A percentile compares a stretch with the other conserved stretches of the same genome.
Evolutionary conservation across 1,140 invertebrate species (phyloP).

Genomic region (Anoplophora glabripennis): DNA sequence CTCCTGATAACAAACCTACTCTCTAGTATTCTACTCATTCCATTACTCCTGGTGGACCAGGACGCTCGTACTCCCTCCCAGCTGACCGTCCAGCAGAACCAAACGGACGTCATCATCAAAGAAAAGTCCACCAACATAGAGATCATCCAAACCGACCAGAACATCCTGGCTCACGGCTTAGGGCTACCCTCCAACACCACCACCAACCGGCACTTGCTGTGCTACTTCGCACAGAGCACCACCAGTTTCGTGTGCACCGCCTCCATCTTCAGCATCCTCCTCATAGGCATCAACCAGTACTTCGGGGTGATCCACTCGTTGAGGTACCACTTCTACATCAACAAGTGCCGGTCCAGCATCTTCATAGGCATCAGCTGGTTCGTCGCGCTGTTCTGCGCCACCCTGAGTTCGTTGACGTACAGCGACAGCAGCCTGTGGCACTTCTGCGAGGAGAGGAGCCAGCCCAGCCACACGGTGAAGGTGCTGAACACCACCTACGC

Average conservation of each 20-base stretch:
- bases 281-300: conserved; percentile 84
- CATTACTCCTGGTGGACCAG: conserved; percentile 56
- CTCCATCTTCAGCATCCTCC: conserved; percentile 57
- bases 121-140: conserved; percentile 10
- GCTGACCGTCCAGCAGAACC: conserved; percentile 11
- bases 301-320: conserved; percentile 83
- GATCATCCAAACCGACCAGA: conserved; percentile 22
- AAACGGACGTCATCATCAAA: conserved; percentile 18
- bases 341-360: conserved; percentile 66
- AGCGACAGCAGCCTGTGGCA: conserved; percentile 54
- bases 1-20: conserved; percentile 64
- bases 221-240: conserved; percentile 53
- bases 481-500: conserved; percentile 47
- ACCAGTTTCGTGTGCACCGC: conserved; percentile 55
- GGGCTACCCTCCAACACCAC: neutral
- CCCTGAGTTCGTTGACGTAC: conserved; percentile 42
- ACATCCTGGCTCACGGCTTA: conserved; percentile 11
- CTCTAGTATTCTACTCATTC: conserved; percentile 60
- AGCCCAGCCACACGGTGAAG: conserved; percentile 14
- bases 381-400: conserved; percentile 57
- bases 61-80: conserved; percentile 13
- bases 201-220: conserved; percentile 37
- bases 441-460: conserved; percentile 51
- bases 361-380: conserved; percentile 69
- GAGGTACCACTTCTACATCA: conserved; percentile 75